Evolutionary conservation across 2,113 vertebrate genomes (phyloP).

Genomic region (Ctenodactylus gundi): DNA sequence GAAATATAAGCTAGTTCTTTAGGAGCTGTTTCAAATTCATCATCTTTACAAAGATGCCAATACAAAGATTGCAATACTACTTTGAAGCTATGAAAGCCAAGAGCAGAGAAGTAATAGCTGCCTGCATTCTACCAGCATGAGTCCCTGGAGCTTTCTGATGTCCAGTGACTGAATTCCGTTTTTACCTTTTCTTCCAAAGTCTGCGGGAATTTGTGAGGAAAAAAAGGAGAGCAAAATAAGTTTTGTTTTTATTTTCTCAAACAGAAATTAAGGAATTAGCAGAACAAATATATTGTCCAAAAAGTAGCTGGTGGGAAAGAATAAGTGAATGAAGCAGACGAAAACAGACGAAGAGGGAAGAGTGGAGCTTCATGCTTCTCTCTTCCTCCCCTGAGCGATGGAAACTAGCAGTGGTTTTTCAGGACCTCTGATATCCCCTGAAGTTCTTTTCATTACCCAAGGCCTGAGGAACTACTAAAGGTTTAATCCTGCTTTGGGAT

Average conservation of each 20-base stretch:
- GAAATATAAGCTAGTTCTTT: constrained; percentile 42
- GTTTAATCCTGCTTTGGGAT: background rate
- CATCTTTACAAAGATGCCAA: constrained; percentile 38
- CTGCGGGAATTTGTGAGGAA: background rate
- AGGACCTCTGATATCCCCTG: background rate
- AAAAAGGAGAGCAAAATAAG: constrained; percentile 40
- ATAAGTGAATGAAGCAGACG: constrained; percentile 24
- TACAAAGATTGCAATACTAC: background rate
- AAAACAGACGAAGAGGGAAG: background rate
- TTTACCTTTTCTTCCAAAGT: constrained; percentile 10
- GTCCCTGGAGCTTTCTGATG: background rate
- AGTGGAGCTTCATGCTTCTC: background rate
- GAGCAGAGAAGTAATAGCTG: background rate
- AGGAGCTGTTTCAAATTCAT: constrained; percentile 40
- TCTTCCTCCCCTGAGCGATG: background rate
- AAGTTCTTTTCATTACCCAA: background rate
- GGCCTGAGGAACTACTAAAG: background rate
- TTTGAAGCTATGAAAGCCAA: background rate
- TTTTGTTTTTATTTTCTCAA: constrained; percentile 28
- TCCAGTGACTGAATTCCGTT: constrained; percentile 35
- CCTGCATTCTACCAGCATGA: constrained; percentile 14
- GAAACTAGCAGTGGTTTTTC: background rate
- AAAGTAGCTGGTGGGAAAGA: background rate
- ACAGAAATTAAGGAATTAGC: constrained; percentile 41
- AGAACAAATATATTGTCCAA: constrained; percentile 15